phyloP scores from a whole-genome alignment of 2,113 vertebrate species.

The Nipponia nippon region DNA sequence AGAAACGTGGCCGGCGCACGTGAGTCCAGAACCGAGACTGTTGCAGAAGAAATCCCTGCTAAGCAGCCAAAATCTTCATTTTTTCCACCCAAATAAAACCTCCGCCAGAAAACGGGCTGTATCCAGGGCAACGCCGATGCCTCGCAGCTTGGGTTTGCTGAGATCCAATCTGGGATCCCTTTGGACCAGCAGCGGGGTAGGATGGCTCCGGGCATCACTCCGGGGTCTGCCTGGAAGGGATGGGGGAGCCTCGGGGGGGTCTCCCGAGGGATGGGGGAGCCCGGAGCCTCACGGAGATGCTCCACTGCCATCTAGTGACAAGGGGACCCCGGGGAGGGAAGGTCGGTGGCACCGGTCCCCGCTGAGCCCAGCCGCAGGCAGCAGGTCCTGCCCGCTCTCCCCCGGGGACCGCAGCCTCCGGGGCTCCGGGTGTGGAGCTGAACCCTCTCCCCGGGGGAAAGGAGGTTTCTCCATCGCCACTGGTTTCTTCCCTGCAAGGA shows the following conservation, averaged over 20 bases:
- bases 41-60: neutral
- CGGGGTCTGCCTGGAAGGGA: neutral
- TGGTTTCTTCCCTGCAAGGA: neutral
- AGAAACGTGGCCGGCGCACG: neutral
- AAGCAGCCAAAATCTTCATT: neutral
- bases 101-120: neutral
- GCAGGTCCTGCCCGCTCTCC: neutral
- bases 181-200: accelerated
- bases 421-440: neutral
- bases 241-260: no score
- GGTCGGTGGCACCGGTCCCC: neutral
- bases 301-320: slow-evolving; percentile 68
- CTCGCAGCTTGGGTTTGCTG: accelerated
- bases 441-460: neutral
- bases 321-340: neutral
- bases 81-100: neutral
- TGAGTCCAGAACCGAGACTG: accelerated
- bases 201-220: accelerated
- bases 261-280: neutral
- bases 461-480: accelerated
- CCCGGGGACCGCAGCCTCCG: neutral
- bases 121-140: neutral
- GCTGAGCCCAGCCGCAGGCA: neutral
- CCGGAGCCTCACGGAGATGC: neutral
- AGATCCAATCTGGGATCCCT: neutral